A percentile compares a stretch with the other conserved stretches of the same genome.
phyloP scores from a whole-genome alignment of 2,888 invertebrate genomes.

The Cantharis lateralis region DNA sequence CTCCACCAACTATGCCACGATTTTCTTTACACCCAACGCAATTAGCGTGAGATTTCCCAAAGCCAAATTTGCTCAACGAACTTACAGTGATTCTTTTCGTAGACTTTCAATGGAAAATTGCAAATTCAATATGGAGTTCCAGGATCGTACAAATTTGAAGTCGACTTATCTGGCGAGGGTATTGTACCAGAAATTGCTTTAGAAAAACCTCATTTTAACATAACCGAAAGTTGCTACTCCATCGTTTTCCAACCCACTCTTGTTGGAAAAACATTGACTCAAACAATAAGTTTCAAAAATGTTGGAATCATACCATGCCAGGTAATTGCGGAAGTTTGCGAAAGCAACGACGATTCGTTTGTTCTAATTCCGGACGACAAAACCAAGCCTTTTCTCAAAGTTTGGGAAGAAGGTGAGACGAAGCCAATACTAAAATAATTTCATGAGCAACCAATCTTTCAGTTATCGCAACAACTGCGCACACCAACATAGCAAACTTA shows the following conservation, averaged over 20 bases:
- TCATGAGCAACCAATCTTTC: background rate
- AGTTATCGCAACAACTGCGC: constrained; percentile 28
- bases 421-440: background rate
- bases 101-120: constrained; percentile 45
- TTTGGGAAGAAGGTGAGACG: background rate
- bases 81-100: constrained; percentile 8
- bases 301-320: constrained; percentile 51
- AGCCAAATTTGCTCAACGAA: background rate
- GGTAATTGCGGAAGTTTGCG: constrained; percentile 50
- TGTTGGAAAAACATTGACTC: constrained; percentile 38
- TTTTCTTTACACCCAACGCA: constrained; percentile 54
- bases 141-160: constrained; percentile 33
- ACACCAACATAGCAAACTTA: constrained; percentile 43
- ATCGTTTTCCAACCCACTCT: constrained; percentile 51
- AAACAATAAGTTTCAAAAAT: constrained; percentile 51
- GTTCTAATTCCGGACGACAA: constrained; percentile 21
- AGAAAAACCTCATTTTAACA: constrained; percentile 45
- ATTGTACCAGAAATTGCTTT: constrained; percentile 55
- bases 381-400: constrained; percentile 15
- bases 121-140: constrained; percentile 40
- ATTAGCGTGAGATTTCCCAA: constrained; percentile 49
- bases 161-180: constrained; percentile 54
- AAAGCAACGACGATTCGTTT: constrained; percentile 39
- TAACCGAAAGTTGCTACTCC: constrained; percentile 33
- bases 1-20: constrained; percentile 44